Base-by-base conservation (phyloP, 2,113 vertebrate species). In the Triplophysa siluroides region DNA sequence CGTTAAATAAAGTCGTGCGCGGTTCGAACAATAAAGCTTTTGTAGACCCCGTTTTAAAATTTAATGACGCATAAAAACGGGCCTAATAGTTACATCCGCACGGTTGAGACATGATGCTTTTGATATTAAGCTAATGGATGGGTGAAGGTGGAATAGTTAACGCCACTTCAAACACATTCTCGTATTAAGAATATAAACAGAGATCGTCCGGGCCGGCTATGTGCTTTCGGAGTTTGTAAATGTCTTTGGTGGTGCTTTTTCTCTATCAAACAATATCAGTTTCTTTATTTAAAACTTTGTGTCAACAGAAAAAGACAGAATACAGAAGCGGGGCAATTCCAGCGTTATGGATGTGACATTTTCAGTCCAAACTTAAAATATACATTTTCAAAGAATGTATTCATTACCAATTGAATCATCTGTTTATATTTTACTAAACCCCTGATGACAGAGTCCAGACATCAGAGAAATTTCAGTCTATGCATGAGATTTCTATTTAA, bases 11-110 rank as follows among this genome's bases (percentile, higher is more conserved):
- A 97, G 94, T 97, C 92, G 88, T 93, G 88, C 64, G 91, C 93
- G 93, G 92, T 95, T 95, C 92, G 92, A 96, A 99, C 96, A 99
- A 96, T 97, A 96, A 97, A 97, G 95, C 94, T 93, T 94, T 94
- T 91, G 93, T 63, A 66, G 89, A 85, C 92, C 91, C 92, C 58
- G 61, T 93, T 94, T 97, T 96, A 97, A 98, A 96, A 97, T 90
- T 97, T 98, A 98, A 97, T 97, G 95, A 95, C 93, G 95, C 94
- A 93, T 93, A 95, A 94, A 97, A 95, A 96, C 11, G 90, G 92
- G 92, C 94, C 94, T 95, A 94, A 95, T 94, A 94, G 94, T 95
- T 91, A 94, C 93, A 94, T 93, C 93, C 93, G 95, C 93, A 93
- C 94, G 93, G 90, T 87, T 88, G 92, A 72, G 90, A 91, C 88